These are phyloP conservation scores for Pardalotus punctatus DNA, from an alignment of 2,113 vertebrate species.

Conservation along the genomic window DNA sequence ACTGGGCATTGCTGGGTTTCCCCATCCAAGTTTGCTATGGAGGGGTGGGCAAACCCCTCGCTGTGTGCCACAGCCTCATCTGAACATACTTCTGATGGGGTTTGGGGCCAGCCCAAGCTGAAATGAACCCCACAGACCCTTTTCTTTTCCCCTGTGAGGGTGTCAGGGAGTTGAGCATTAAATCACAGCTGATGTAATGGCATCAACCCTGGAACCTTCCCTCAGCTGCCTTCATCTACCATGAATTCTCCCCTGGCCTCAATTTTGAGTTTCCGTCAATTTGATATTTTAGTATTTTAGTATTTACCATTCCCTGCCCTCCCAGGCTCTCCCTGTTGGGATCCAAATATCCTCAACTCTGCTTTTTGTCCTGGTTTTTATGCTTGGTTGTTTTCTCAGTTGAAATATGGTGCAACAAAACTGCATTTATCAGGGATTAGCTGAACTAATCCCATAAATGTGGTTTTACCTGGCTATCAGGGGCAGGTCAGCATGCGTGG, in stretches of 20 bases:
- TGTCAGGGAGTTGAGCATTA: background rate
- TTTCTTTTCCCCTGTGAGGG: background rate
- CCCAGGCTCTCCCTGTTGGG: background rate
- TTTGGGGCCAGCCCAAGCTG: background rate
- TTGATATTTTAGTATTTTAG: too few relatives aligned
- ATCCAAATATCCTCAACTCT: background rate
- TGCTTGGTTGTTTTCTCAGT: background rate
- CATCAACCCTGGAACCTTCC: background rate
- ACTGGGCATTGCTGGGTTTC: background rate
- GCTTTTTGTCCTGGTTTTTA: background rate
- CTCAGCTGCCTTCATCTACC: background rate
- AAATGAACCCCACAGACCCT: background rate
- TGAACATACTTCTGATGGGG: background rate
- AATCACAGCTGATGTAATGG: background rate
- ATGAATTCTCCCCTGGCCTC: background rate
- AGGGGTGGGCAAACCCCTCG: rapidly evolving
- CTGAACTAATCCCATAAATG: slow-evolving; percentile 14
- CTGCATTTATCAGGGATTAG: slow-evolving; percentile 10
- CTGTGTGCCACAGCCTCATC: background rate
- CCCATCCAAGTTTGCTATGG: background rate
- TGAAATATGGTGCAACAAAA: background rate
- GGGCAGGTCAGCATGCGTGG: background rate
- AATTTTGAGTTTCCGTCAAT: background rate
- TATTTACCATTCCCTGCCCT: background rate
- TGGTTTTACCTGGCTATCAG: background rate